Evolutionary conservation across 2,797 vertebrate genomes (phyloP).

Genomic region (Tolypeutes matacus): DNA sequence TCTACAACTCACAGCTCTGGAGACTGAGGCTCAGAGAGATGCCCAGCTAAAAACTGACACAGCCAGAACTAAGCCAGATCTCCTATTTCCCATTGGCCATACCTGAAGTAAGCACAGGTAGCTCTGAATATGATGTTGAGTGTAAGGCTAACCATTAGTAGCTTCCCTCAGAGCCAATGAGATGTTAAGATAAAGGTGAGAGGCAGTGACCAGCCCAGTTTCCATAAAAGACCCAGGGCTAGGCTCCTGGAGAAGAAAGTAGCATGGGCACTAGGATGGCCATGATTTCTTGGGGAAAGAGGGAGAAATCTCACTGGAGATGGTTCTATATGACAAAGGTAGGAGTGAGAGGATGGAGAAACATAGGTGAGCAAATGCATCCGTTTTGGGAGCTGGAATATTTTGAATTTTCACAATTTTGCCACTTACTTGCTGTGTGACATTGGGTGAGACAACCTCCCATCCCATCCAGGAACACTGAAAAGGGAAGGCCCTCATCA

Average conservation of each 20-base stretch:
- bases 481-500: background rate
- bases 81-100: background rate
- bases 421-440: background rate
- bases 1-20: background rate
- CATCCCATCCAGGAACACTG: background rate
- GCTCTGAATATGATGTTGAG: background rate
- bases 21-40: background rate
- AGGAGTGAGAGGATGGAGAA: background rate
- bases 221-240: background rate
- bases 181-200: background rate
- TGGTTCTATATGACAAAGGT: background rate
- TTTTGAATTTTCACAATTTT: background rate
- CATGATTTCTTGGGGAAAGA: background rate
- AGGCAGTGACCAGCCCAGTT: background rate
- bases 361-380: background rate
- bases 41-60: background rate
- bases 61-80: background rate
- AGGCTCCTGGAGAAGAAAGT: background rate
- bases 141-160: background rate
- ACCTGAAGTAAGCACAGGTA: background rate
- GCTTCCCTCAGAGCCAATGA: background rate
- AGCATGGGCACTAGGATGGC: rapidly evolving
- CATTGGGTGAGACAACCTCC: background rate
- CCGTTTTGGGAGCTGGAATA: background rate
- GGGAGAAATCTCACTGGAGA: background rate